Evolutionary conservation across 2,113 vertebrate species (phyloP), one percentile per base, ranked within the genome.

Genomic region (Aplodontia rufa): DNA sequence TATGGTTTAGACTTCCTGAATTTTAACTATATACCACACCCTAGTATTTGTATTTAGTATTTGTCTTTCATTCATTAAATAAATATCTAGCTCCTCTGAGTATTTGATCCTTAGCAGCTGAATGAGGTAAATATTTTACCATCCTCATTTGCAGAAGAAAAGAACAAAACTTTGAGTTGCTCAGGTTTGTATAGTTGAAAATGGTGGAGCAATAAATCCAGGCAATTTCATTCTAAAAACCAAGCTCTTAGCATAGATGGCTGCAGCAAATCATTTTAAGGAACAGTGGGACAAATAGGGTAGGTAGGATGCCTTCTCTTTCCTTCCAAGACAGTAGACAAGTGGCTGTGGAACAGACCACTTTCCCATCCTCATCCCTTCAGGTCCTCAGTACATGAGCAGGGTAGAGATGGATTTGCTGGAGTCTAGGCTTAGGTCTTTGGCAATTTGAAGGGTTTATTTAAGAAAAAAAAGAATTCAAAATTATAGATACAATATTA

Each of bases 61-160:
- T 85, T 83, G 24, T 89, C 45, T 92, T 55, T 90, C 28, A 64
- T 17, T 82, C 35, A 71, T 40, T 94, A 74, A 94, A 45, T 75
- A 74, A 91, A 78, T 75, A 76, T 69, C 32, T 17, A 47, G 22
- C 6, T 87, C 53, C 35, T 87, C 47, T 42, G 22, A 24, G 26
- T 58, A 47, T 68, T 80, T 60, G 24, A 88, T 37, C 60, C 28
- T 47, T 19, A 66, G 8, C 20, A 84, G 45, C n/a, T 74, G 72
- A 91, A 82, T 74, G 30, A 95, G 17, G 40, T 68, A 93, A 40
- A 37, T 80, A 68, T 12, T 88, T 37, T 51, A 68, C 8, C 45
- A 88, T 35, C 62, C 1, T 87, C 64, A 58, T 87, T 87, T 45
- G 22, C 20, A 87, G 69, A 84, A 68, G 24, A 71, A 94, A 79